Evolutionary conservation across 2,888 invertebrate genomes (phyloP), one percentile per base, ranked within the genome.

Genomic region (Parascotia fuliginaria): DNA sequence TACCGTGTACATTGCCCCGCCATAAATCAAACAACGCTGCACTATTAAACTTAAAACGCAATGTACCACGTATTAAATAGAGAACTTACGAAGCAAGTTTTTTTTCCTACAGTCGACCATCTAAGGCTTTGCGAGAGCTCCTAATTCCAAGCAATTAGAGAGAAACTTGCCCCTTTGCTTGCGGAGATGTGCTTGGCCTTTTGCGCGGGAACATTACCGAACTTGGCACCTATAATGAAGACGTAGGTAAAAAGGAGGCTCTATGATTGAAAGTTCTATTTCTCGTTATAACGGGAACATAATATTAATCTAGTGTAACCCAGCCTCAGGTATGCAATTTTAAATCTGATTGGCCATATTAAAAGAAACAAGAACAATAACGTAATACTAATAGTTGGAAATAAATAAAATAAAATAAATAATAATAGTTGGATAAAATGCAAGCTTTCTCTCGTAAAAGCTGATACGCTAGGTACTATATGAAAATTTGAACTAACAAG

Each of bases 131-230:
- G 77, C 75, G 79, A 81, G 82, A 86, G 79, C 81, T 83, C 81
- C 84, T 81, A 83, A 85, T 83, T 79, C 81, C 79, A 55, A 73
- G 80, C 79, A 81, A 84, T 84, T 85, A 83, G 74, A 86, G 81
- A 77, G 87, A 87, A 89, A 87, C 81, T 81, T 60, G 77, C 67
- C 68, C 61, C 73, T n/a, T n/a, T n/a, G n/a, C n/a, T n/a, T n/a
- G n/a, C 73, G 72, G 75, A 77, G 71, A 63, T 59, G 64, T 41
- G 56, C 60, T 40, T 42, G 57, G 64, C 71, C 74, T 66, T 73
- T 66, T 64, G 59, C 46, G 62, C 57, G 32, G 43, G 11, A 54
- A 46, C 59, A 55, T 37, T 62, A 56, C 75, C 77, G 54, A 80
- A 76, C 75, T 76, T 65, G 79, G 78, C 60, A 60, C 49, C 56